These are phyloP conservation scores for Eupithecia abbreviata DNA, from an alignment of 2,888 invertebrate species.

Conservation along the genomic window DNA sequence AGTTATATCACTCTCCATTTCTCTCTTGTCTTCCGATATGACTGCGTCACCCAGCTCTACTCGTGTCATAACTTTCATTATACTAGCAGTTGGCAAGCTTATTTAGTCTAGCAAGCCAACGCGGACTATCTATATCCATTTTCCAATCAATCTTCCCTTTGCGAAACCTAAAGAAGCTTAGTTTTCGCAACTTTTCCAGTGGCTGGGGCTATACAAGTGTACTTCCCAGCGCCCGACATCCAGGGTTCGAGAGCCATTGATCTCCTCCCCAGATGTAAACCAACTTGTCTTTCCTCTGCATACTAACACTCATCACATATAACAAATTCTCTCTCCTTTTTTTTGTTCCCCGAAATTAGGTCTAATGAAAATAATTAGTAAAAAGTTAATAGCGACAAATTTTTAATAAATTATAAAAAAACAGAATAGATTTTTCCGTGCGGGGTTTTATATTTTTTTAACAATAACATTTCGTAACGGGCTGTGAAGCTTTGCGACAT, in stretches of 20 bases:
- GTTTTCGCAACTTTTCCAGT: background rate
- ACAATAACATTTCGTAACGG: background rate
- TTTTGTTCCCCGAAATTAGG: constrained; percentile 4
- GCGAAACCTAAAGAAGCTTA: background rate
- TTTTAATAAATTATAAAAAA: too few relatives aligned
- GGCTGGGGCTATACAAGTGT: background rate
- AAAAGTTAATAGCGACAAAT: background rate
- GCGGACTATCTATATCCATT: background rate
- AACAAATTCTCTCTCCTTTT: background rate
- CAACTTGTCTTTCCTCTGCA: background rate
- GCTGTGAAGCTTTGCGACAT: background rate
- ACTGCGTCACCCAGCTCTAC: background rate
- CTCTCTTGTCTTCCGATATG: background rate
- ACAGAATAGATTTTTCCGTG: background rate
- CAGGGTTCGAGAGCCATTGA: background rate
- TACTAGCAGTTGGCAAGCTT: background rate
- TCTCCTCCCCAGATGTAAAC: background rate
- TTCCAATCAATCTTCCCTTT: background rate
- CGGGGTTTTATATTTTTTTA: constrained; percentile 1
- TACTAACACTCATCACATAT: background rate
- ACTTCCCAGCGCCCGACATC: background rate
- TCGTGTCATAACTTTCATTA: background rate
- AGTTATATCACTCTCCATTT: background rate
- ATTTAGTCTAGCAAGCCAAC: background rate
- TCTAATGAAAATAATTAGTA: background rate